Evolutionary conservation across 2,888 invertebrate genomes (phyloP).

Genomic region (Stramonita haemastoma): DNA sequence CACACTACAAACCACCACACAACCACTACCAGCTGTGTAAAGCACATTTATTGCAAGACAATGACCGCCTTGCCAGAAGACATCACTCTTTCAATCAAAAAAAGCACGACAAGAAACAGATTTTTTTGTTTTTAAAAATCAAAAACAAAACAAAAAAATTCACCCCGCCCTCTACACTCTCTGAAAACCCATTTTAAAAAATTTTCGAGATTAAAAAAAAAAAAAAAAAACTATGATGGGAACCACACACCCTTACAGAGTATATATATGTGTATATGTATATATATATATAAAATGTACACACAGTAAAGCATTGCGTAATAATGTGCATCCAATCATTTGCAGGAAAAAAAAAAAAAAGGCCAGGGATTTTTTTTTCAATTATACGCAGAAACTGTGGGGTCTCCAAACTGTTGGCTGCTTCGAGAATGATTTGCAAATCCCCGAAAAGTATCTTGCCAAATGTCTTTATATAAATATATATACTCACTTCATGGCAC

Average conservation of each 20-base stretch:
- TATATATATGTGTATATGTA: neutral
- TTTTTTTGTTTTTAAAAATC: too few species aligned
- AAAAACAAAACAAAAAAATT: neutral
- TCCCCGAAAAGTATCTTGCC: neutral
- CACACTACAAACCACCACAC: neutral
- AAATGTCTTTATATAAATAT: neutral
- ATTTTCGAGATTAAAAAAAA: neutral
- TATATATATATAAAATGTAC: neutral
- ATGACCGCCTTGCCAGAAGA: neutral
- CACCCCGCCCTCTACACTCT: neutral
- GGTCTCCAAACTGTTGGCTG: too few species aligned
- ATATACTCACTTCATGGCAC: neutral
- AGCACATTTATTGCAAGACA: slow-evolving; percentile 30
- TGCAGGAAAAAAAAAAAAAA: too few species aligned
- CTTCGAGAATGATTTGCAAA: neutral
- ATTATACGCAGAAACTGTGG: too few species aligned
- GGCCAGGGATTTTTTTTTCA: too few species aligned
- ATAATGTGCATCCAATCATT: neutral
- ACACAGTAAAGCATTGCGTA: slow-evolving; percentile 5
- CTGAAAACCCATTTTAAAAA: neutral
- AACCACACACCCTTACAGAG: neutral
- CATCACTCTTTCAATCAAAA: slow-evolving; percentile 19
- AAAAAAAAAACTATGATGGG: neutral
- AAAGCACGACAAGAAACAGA: neutral
- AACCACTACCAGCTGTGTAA: neutral